A percentile compares a stretch with the other conserved stretches of the same genome.
Evolutionary conservation across 1,140 invertebrate species (phyloP).

Genomic region (Globodera ellingtonae): DNA sequence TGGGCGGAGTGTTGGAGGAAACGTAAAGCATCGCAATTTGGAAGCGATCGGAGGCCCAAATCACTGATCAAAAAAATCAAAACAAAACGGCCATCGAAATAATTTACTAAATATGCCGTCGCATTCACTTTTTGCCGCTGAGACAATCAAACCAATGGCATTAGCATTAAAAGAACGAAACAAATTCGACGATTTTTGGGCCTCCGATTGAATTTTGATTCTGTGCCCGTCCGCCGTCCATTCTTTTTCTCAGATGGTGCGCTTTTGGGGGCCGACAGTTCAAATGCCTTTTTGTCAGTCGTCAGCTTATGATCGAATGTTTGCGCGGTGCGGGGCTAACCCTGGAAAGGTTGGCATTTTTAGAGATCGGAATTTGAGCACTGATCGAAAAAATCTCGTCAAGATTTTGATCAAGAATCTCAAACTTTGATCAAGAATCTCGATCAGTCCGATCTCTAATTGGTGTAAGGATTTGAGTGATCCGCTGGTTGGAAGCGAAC

Average conservation of each 20-base stretch:
- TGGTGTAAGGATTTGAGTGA: too few relatives aligned
- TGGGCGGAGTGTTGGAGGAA: slow-evolving; percentile 61
- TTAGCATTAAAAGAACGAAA: too few relatives aligned
- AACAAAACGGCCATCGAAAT: too few relatives aligned
- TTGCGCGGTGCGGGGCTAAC: slow-evolving; percentile 28
- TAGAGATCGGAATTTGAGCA: neutral
- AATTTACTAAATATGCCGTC: too few relatives aligned
- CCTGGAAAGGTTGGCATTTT: neutral
- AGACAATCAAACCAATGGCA: too few relatives aligned
- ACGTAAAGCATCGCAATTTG: slow-evolving; percentile 35
- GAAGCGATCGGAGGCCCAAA: neutral
- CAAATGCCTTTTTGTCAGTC: slow-evolving; percentile 59
- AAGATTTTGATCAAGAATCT: too few relatives aligned
- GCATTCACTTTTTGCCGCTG: too few relatives aligned
- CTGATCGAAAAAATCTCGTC: too few relatives aligned
- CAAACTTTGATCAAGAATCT: too few relatives aligned
- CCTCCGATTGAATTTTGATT: neutral
- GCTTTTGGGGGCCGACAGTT: slow-evolving; percentile 60
- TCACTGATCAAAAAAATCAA: neutral
- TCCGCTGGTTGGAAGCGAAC: too few relatives aligned
- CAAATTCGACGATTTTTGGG: neutral
- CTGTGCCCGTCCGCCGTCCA: neutral
- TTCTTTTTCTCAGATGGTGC: slow-evolving; percentile 45
- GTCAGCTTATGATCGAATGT: slow-evolving; percentile 55
- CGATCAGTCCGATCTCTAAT: too few relatives aligned